Conservation (phyloP, 2,888 invertebrate species). For the Diaperis boleti region DNA sequence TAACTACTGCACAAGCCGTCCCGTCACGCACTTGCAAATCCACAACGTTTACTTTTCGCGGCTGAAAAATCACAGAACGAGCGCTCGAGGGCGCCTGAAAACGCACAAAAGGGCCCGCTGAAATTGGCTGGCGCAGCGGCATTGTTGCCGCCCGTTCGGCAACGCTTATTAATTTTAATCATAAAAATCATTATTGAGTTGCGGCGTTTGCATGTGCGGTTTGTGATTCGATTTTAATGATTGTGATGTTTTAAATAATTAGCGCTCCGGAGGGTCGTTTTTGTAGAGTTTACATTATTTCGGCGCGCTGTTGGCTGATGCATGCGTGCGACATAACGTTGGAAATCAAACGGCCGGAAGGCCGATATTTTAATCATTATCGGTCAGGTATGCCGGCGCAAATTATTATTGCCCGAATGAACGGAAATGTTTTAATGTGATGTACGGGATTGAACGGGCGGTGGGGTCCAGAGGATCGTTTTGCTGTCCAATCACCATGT, state of each 20-base stretch:
- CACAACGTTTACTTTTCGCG: too few relatives aligned
- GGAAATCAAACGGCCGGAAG: not conserved
- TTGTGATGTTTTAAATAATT: slow-evolving; percentile 2
- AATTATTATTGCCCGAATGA: not conserved
- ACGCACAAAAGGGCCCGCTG: slow-evolving; percentile 6
- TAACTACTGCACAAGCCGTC: too few relatives aligned
- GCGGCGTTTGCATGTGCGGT: not conserved
- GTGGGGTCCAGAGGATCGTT: too few relatives aligned
- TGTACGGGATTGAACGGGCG: too few relatives aligned
- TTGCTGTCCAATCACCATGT: too few relatives aligned
- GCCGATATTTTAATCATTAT: not conserved
- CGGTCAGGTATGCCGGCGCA: not conserved
- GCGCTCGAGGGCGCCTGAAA: not conserved
- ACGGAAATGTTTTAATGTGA: not conserved
- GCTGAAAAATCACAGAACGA: not conserved
- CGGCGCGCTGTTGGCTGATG: not conserved
- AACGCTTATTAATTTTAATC: slow-evolving; percentile 4
- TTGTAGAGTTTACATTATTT: not conserved
- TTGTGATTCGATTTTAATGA: not conserved
- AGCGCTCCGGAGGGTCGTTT: not conserved
- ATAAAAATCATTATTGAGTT: slow-evolving; percentile 5
- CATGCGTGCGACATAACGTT: not conserved
- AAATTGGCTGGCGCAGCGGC: slow-evolving; percentile 1
- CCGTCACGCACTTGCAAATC: too few relatives aligned
- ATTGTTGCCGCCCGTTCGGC: slow-evolving; percentile 6